Evolutionary conservation across 2,888 invertebrate species (phyloP).

Genomic region (Calliphora vomitoria): DNA sequence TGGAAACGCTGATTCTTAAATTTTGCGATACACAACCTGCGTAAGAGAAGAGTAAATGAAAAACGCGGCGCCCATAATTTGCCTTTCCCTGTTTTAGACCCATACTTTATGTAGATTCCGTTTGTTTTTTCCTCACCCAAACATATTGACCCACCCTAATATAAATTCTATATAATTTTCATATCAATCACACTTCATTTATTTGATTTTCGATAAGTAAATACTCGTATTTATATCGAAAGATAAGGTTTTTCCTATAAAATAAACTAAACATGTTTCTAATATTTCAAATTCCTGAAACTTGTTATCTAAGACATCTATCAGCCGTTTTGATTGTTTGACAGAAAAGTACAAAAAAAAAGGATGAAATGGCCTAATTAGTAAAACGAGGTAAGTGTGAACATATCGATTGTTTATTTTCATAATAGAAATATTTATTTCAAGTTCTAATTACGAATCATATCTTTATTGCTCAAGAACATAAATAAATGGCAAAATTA

Average conservation of each 20-base stretch:
- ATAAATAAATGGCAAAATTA: not conserved
- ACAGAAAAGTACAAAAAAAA: not conserved
- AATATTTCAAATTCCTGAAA: not conserved
- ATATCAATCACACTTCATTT: not conserved
- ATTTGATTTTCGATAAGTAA: not conserved
- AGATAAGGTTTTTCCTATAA: not conserved
- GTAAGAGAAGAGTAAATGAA: too few relatives aligned
- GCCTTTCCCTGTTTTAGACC: too few relatives aligned
- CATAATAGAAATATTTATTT: conserved; percentile 9
- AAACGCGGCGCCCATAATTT: too few relatives aligned
- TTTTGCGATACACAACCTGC: too few relatives aligned
- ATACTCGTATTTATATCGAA: not conserved
- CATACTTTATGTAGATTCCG: too few relatives aligned
- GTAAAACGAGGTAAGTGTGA: not conserved
- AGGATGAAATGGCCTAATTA: not conserved
- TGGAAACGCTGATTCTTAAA: too few relatives aligned
- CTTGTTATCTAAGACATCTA: conserved; percentile 1
- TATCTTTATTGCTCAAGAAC: not conserved
- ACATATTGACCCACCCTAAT: too few relatives aligned
- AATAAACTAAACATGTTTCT: not conserved
- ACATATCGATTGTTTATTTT: conserved; percentile 2
- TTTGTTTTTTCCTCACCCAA: too few relatives aligned
- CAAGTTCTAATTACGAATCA: not conserved
- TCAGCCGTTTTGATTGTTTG: conserved; percentile 5
- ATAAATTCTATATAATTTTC: too few relatives aligned